Percentiles rank a stretch among this genome's conserved stretches.
Evolutionary conservation across 2,113 vertebrate species (phyloP).

Genomic region (Cheirogaleus medius): DNA sequence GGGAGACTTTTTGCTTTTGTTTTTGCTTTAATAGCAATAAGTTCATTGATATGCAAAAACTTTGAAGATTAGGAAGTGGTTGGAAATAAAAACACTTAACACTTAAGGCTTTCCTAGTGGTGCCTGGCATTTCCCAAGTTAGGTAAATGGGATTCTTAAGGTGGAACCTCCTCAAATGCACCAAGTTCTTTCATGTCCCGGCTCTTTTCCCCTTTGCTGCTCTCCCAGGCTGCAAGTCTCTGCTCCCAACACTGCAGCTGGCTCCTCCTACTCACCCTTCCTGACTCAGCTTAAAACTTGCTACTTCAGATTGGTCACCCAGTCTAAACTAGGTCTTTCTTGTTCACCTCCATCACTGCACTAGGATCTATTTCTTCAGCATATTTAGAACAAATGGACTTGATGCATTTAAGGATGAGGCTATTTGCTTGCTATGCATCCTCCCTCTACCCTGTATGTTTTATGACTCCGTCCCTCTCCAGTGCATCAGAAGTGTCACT

Average conservation of each 20-base stretch:
- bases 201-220: accelerated
- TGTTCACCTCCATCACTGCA: not conserved
- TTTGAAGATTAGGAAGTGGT: not conserved
- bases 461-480: not conserved
- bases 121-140: not conserved
- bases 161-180: not conserved
- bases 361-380: not conserved
- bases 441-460: not conserved
- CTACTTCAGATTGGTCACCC: not conserved
- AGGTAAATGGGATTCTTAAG: not conserved
- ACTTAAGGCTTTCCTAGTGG: not conserved
- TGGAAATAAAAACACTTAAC: not conserved
- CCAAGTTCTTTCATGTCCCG: not conserved
- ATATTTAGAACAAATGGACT: too few relatives aligned
- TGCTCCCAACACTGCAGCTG: not conserved
- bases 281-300: not conserved
- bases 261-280: not conserved
- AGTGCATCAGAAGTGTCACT: not conserved
- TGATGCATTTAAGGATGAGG: not conserved
- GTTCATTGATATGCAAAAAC: not conserved
- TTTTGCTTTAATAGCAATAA: not conserved
- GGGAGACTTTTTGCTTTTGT: not conserved
- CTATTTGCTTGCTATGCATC: not conserved
- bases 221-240: not conserved
- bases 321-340: not conserved